Conservation (phyloP, 2,113 vertebrate species). For the Hepsetus odoe region DNA sequence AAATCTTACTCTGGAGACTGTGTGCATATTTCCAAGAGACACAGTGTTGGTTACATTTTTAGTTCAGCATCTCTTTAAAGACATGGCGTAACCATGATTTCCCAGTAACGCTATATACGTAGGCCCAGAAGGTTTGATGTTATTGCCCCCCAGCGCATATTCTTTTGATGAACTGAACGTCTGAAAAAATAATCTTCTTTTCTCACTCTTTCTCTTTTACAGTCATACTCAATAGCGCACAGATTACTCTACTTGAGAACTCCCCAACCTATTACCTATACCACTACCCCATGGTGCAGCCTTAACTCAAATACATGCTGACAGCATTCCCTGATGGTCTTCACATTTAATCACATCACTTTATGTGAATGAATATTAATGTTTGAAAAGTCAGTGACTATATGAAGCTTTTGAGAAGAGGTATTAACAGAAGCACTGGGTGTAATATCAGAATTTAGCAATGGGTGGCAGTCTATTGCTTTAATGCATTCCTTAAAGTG, state of each 20-base stretch:
- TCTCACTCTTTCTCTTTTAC: too few relatives aligned
- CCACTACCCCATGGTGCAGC: not conserved
- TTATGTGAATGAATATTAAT: conserved; percentile 1
- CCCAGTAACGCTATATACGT: not conserved
- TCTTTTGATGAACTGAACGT: too few relatives aligned
- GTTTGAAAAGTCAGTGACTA: not conserved
- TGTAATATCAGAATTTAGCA: not conserved
- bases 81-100: not conserved
- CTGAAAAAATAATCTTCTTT: too few relatives aligned
- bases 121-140: not conserved
- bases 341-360: not conserved
- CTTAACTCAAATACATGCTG: not conserved
- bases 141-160: too few relatives aligned
- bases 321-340: not conserved
- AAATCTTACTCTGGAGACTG: too few relatives aligned
- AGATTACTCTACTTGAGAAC: too few relatives aligned
- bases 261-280: not conserved
- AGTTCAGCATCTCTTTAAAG: not conserved
- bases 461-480: conserved; percentile 27
- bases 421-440: not conserved
- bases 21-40: too few relatives aligned
- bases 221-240: not conserved
- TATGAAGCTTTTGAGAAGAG: not conserved
- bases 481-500: not conserved
- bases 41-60: not conserved